phyloP scores from a whole-genome alignment of 2,888 invertebrate species.

The Drosophila histrio region DNA sequence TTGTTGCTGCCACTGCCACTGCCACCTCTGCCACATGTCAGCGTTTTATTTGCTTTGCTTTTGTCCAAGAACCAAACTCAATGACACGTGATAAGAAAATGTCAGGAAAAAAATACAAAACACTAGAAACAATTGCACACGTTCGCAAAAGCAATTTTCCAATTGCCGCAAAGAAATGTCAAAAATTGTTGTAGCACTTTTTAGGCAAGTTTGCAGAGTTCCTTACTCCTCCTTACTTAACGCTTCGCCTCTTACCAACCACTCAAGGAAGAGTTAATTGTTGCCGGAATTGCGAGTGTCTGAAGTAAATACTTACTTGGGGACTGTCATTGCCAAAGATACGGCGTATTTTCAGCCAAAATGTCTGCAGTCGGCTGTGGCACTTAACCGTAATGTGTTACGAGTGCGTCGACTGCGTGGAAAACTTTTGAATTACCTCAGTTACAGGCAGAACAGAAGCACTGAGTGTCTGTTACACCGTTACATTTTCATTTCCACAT shows the following conservation, averaged over 20 bases:
- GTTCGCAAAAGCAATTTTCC: slow-evolving; percentile 77
- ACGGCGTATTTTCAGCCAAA: slow-evolving; percentile 18
- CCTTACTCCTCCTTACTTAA: not conserved
- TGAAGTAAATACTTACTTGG: slow-evolving; percentile 62
- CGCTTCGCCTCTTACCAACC: not conserved
- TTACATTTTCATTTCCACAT: slow-evolving; percentile 43
- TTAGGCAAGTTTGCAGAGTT: slow-evolving; percentile 10
- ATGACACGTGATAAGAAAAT: slow-evolving; percentile 79
- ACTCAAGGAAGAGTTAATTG: slow-evolving; percentile 62
- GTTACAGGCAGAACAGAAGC: slow-evolving; percentile 46
- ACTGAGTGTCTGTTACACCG: slow-evolving; percentile 51
- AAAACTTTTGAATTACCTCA: slow-evolving; percentile 79
- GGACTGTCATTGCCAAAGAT: slow-evolving; percentile 71
- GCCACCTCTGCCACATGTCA: slow-evolving; percentile 66
- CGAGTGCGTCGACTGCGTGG: slow-evolving; percentile 58
- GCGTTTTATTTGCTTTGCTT: slow-evolving; percentile 70
- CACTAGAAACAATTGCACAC: slow-evolving; percentile 67
- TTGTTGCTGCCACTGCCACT: not conserved
- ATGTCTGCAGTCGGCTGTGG: slow-evolving; percentile 26
- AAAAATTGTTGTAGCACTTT: slow-evolving; percentile 61
- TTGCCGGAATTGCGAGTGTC: slow-evolving; percentile 54
- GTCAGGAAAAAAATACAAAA: slow-evolving; percentile 27
- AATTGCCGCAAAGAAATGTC: slow-evolving; percentile 73
- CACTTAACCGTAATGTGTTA: slow-evolving; percentile 69
- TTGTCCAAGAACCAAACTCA: slow-evolving; percentile 44